Conservation (phyloP, 1,140 invertebrate species). For the Augochlora pura region DNA sequence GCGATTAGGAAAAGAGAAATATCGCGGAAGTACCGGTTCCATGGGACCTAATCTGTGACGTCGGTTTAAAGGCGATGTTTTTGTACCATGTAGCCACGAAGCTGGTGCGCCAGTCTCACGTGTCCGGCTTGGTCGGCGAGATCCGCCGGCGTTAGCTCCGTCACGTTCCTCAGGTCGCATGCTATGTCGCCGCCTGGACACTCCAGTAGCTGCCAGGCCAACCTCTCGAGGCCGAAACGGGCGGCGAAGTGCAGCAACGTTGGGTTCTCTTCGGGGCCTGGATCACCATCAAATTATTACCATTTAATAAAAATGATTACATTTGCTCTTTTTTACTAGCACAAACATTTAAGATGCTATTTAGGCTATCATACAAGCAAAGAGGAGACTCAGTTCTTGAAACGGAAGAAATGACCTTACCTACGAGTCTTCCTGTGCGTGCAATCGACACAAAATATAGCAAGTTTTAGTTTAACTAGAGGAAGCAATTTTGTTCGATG, state of each 20-base stretch:
- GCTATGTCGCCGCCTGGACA: constrained; percentile 90
- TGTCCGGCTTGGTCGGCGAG: constrained; percentile 88
- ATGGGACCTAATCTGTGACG: constrained; percentile 49
- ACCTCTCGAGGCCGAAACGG: constrained; percentile 90
- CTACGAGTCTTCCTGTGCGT: constrained; percentile 10
- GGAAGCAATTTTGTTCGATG: no score
- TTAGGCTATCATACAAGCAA: neutral
- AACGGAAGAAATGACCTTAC: neutral
- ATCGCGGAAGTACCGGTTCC: constrained; percentile 54
- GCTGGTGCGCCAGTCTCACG: constrained; percentile 85
- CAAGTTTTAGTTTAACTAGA: neutral
- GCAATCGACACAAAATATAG: neutral
- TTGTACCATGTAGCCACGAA: constrained; percentile 88
- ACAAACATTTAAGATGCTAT: no score
- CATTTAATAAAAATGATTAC: no score
- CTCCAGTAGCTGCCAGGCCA: constrained; percentile 90
- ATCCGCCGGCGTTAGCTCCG: constrained; percentile 89
- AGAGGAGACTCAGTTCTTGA: neutral
- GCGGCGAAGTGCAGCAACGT: constrained; percentile 94
- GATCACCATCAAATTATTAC: neutral
- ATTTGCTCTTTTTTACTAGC: no score
- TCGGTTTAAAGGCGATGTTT: constrained; percentile 60
- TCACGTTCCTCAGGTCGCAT: constrained; percentile 88
- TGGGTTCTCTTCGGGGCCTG: constrained; percentile 90
- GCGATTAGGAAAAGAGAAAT: constrained; percentile 36